phyloP scores from a whole-genome alignment of 2,797 vertebrate species.

The Melanitta fusca region DNA sequence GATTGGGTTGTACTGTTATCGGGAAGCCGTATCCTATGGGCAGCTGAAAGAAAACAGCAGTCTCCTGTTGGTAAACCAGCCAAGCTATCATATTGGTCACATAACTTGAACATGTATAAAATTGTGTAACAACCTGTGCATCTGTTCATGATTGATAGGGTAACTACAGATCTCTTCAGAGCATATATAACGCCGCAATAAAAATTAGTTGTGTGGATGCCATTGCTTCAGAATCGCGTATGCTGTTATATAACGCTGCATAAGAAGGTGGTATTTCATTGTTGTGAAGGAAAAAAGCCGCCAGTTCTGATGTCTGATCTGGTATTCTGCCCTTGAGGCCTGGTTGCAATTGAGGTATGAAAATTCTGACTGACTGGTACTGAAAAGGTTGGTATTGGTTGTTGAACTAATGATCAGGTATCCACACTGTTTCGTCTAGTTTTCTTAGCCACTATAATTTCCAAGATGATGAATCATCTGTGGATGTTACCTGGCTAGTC shows the following conservation, averaged over 20 bases:
- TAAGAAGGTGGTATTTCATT: neutral
- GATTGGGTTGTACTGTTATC: neutral
- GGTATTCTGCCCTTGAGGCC: neutral
- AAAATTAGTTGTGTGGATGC: neutral
- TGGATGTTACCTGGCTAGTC: neutral
- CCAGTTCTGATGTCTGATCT: neutral
- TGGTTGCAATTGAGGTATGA: neutral
- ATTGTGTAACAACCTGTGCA: neutral
- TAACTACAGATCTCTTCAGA: neutral
- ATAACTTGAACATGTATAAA: neutral
- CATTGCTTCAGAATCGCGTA: rapidly evolving
- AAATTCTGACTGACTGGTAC: neutral
- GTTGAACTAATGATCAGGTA: neutral
- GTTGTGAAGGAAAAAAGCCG: neutral
- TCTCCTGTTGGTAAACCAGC: neutral
- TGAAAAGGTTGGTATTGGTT: neutral
- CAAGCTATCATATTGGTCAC: neutral
- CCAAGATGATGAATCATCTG: neutral
- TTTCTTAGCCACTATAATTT: neutral
- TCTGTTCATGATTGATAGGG: rapidly evolving
- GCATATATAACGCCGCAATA: neutral
- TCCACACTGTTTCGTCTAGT: neutral
- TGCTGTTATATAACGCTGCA: neutral
- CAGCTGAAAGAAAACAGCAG: neutral
- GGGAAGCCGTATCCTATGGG: neutral